Evolutionary conservation across 2,797 vertebrate species (phyloP).

Genomic region (Percopsis omiscomaycus): DNA sequence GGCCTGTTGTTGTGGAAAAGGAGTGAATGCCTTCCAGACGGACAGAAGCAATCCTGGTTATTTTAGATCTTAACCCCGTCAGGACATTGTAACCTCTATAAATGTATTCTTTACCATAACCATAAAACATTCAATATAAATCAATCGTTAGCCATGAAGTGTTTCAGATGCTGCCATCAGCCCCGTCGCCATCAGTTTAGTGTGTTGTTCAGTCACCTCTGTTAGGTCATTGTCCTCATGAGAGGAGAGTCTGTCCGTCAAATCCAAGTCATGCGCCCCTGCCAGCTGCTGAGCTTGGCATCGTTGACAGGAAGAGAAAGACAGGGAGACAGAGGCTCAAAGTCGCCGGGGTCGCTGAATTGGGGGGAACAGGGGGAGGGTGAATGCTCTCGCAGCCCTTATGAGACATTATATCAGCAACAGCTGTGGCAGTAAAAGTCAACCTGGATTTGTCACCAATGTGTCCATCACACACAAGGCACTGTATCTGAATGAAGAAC

Average conservation of each 20-base stretch:
- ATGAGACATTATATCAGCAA: slow-evolving; percentile 9
- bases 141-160: too few relatives aligned
- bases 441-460: slow-evolving; percentile 5
- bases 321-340: slow-evolving; percentile 5
- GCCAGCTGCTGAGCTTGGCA: neutral
- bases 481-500: neutral
- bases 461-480: neutral
- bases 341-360: slow-evolving; percentile 1
- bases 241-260: slow-evolving; percentile 2
- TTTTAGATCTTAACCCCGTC: neutral
- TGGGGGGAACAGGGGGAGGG: neutral
- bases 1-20: neutral
- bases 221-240: neutral
- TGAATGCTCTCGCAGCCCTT: neutral
- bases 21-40: neutral
- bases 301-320: neutral
- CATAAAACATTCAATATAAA: too few relatives aligned
- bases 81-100: too few relatives aligned
- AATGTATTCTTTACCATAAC: too few relatives aligned
- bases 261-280: neutral
- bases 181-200: neutral
- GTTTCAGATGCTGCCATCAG: slow-evolving; percentile 8
- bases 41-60: neutral
- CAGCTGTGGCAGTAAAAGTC: slow-evolving; percentile 12
- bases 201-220: neutral